phyloP scores from a whole-genome alignment of 2,113 vertebrate genomes.

The Anoura caudifer region DNA sequence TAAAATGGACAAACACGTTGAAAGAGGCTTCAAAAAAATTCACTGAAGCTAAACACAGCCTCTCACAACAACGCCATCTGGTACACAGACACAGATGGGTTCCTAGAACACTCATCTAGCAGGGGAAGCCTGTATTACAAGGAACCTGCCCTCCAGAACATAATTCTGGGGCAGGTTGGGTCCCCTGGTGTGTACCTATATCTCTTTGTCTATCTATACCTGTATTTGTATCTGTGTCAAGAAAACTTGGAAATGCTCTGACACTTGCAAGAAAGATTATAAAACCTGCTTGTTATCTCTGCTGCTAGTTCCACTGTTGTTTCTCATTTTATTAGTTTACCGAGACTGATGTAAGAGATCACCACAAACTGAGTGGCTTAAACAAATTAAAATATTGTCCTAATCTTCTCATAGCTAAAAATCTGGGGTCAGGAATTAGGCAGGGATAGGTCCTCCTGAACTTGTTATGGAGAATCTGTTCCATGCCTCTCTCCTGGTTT shows the following conservation, averaged over 20 bases:
- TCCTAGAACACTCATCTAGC: too few species aligned
- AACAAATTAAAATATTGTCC: background rate
- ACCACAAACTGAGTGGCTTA: background rate
- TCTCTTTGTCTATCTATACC: background rate
- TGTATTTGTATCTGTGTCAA: background rate
- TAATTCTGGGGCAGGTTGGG: too few species aligned
- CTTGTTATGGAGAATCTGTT: background rate
- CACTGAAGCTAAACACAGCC: too few species aligned
- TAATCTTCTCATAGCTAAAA: background rate
- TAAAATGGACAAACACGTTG: too few species aligned
- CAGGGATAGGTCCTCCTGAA: background rate
- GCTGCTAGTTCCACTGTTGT: background rate
- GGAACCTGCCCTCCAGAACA: too few species aligned
- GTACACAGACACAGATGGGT: too few species aligned
- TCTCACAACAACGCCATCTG: too few species aligned
- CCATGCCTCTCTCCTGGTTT: background rate
- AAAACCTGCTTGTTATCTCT: background rate
- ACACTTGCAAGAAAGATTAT: background rate
- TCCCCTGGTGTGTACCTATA: background rate
- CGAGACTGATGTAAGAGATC: background rate
- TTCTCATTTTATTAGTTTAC: background rate
- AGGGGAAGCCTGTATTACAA: too few species aligned
- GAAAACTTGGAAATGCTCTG: background rate
- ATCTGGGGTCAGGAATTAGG: background rate
- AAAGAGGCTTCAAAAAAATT: too few species aligned